Base-by-base conservation (phyloP, 2,113 vertebrate genomes). In the Sciurus niger region DNA sequence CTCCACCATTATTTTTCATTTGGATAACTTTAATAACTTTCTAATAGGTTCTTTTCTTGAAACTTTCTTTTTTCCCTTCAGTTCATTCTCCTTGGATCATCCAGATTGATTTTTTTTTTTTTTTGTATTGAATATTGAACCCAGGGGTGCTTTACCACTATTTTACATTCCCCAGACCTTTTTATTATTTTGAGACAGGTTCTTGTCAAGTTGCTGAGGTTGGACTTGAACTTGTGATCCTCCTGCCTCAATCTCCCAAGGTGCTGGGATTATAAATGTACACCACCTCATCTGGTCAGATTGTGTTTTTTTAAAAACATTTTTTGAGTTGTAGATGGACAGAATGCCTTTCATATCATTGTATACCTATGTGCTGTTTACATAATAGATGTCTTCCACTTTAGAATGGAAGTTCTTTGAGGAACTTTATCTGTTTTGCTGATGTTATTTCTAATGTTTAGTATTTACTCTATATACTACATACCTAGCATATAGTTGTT, bases 1-100 rank as follows among this genome's bases (percentile, higher is more conserved):
- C 65, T n/a, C 53, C 37, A 40, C 73, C 16, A 22, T 94, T 87
- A 77, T 84, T 86, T 94, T 90, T 97, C 12, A 77, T 34, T 92
- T 87, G 43, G 30, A 74, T 83, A 83, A 73, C 46, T 72, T 12
- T 7, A 34, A 60, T 67, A 70, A n/a, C 25, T 85, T 92, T 24
- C 43, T 82, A 55, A 70, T 22, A 90, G 76, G 40, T 51, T 51
- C 46, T 87, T 72, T 87, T 72, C 43, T 53, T 65, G n/a, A 85
- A 46, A 2, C 18, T 84, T 93, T 73, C 77, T 46, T 79, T 88
- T 37, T 63, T 85, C 40, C 58, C 46, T 78, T 89, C 25, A 83
- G 0, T 86, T 85, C 60, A 60, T 73, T 92, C 73, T 83, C 34
- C 48, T 92, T 18, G 32, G 17, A 90, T 24, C 22, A 73, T 86